Evolutionary conservation across 2,113 vertebrate genomes (phyloP).

Genomic region (Chunga burmeisteri): DNA sequence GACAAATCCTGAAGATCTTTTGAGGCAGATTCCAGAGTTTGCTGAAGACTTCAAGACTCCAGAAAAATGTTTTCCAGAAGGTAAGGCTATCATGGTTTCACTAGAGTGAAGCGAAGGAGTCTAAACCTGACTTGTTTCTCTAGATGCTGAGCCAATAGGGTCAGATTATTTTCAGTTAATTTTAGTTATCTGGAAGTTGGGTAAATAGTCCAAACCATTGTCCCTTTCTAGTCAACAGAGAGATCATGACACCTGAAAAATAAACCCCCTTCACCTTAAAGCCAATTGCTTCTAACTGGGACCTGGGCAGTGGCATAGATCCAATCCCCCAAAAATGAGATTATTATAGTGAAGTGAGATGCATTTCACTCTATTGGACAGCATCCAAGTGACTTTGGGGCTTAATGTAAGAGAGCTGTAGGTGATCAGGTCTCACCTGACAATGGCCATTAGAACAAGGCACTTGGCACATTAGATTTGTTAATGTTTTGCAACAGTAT

Average conservation of each 20-base stretch:
- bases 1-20: constrained; percentile 82
- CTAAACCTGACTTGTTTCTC: not conserved
- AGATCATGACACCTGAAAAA: not conserved
- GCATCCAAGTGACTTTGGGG: not conserved
- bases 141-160: not conserved
- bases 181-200: not conserved
- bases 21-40: constrained; percentile 79
- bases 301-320: not conserved
- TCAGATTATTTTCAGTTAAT: not conserved
- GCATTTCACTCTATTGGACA: not conserved
- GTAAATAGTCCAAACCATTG: not conserved
- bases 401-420: rapidly evolving
- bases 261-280: not conserved
- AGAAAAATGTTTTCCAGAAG: constrained; percentile 88
- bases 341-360: not conserved
- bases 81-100: constrained; percentile 64
- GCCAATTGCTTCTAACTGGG: not conserved
- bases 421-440: not conserved
- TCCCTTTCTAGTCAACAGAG: not conserved
- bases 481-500: not conserved
- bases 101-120: not conserved
- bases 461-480: not conserved
- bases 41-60: constrained; percentile 84
- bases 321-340: rapidly evolving
- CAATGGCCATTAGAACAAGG: not conserved